Evolutionary conservation across 2,797 vertebrate species (phyloP), one percentile per base, ranked within the genome.

Genomic region (Spea hammondii): DNA sequence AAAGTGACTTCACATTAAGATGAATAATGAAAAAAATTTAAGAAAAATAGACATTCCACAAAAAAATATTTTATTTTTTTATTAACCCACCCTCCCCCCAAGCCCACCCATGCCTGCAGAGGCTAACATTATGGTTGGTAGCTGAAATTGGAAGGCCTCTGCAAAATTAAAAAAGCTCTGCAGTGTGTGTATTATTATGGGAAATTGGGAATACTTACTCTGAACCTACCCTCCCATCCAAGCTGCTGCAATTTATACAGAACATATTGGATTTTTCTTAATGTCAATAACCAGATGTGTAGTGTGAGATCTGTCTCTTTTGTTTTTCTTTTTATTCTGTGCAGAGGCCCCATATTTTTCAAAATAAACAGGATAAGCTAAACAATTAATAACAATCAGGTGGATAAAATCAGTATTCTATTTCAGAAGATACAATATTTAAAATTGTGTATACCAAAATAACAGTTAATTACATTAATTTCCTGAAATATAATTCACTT

Each of bases 111-210:
- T 45, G 12, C 14, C 79, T 68, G 70, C 6, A 68, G 69, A 48
- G 74, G 50, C 74, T 77, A 68, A 54, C 47, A 57, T 46, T 65
- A 77, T 8, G 44, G 32, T 72, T 69, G 70, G 48, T 54, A 71
- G 48, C 65, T 65, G 57, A 9, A 59, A 14, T 13, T 53, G 44
- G 50, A 76, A 72, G 66, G 47, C 53, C 59, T 72, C 53, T 32
- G 48, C 64, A 69, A 82, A 74, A 73, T 82, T 32, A 50, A 82
- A 77, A 81, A 73, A 73, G 59, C 70, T 50, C 51, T 69, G 75
- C 62, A 47, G 69, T 54, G 5, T 54, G 5, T 73, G 70, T 73
- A 82, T 77, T 82, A 73, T 66, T 72, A 68, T 82, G 75, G 79
- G 74, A 77, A 49, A 67, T 8, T 54, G 79, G 75, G 74, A 77